Evolutionary conservation across 2,888 invertebrate genomes (phyloP).

Genomic region (Melitaea athalia): DNA sequence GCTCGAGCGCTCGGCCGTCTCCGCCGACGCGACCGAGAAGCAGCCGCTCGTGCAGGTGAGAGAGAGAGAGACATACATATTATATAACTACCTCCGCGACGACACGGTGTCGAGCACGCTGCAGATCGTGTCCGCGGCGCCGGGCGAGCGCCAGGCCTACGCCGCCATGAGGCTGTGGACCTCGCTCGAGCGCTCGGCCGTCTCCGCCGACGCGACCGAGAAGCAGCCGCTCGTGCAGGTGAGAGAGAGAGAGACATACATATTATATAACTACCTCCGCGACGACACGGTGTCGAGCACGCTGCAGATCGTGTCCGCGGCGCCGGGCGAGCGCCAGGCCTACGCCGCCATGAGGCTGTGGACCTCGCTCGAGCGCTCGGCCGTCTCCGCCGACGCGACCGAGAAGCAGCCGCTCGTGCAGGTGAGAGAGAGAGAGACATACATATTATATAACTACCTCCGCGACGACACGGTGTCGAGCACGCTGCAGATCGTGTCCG

Average conservation of each 20-base stretch:
- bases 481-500: constrained; percentile 97
- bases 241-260: neutral
- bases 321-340: constrained; percentile 90
- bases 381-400: constrained; percentile 83
- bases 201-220: constrained; percentile 85
- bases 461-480: constrained; percentile 99
- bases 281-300: constrained; percentile 99
- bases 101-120: constrained; percentile 98
- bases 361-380: constrained; percentile 83
- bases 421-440: constrained; percentile 64
- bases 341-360: constrained; percentile 96
- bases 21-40: constrained; percentile 85
- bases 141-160: constrained; percentile 92
- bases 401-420: constrained; percentile 92
- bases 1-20: constrained; percentile 79
- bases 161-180: constrained; percentile 94
- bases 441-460: too few relatives aligned
- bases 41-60: constrained; percentile 91
- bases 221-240: constrained; percentile 92
- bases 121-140: constrained; percentile 95
- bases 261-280: too few relatives aligned
- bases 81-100: constrained; percentile 98
- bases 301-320: constrained; percentile 96
- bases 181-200: constrained; percentile 81
- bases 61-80: too few relatives aligned